Evolutionary conservation across 2,113 vertebrate genomes (phyloP).

Genomic region (Peromyscus californicus): DNA sequence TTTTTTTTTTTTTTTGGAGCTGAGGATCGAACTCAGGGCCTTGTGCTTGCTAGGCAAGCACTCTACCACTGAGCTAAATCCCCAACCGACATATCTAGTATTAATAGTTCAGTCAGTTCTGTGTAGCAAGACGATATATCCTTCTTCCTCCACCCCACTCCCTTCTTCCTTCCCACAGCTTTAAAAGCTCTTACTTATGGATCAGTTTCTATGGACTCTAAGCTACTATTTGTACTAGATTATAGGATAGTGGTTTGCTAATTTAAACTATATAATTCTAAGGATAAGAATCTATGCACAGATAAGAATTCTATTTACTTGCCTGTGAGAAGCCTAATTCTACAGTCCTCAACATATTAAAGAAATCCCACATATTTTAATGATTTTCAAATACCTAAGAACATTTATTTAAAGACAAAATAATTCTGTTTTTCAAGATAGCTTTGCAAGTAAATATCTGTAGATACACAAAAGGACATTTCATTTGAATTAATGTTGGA

Average conservation of each 20-base stretch:
- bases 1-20: too few species aligned
- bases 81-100: not conserved
- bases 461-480: not conserved
- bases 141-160: not conserved
- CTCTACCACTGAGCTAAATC: too few species aligned
- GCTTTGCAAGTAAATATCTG: not conserved
- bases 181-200: not conserved
- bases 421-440: slow-evolving; percentile 39
- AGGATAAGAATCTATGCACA: not conserved
- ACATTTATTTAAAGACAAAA: slow-evolving; percentile 44
- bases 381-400: slow-evolving; percentile 32
- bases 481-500: slow-evolving; percentile 57
- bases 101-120: not conserved
- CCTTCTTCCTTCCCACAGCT: not conserved
- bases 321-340: not conserved
- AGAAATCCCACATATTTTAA: slow-evolving; percentile 15
- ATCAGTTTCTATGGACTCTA: not conserved
- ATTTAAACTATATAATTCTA: not conserved
- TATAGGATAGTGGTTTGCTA: not conserved
- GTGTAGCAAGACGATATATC: not conserved
- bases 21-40: too few species aligned
- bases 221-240: not conserved
- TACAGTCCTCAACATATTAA: not conserved
- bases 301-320: not conserved
- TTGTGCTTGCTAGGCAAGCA: too few species aligned